Evolutionary conservation across 1,140 invertebrate genomes (phyloP).

Genomic region (Drosophila parvula): DNA sequence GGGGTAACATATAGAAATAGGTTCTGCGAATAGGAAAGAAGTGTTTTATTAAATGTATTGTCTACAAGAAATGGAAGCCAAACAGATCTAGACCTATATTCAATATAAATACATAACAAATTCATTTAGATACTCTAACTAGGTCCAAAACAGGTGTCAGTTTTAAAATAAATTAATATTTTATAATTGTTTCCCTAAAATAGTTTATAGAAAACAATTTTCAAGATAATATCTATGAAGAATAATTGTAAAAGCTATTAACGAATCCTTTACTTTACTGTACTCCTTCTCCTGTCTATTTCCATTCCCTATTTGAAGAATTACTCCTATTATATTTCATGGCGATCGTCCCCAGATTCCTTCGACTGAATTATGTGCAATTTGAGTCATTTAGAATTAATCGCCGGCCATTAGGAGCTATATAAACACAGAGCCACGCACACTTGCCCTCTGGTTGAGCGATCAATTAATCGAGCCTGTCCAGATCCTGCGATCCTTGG

Average conservation of each 20-base stretch:
- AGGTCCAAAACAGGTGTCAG: too few relatives aligned
- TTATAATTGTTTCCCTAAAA: too few relatives aligned
- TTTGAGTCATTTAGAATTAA: slow-evolving; percentile 49
- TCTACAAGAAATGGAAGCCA: too few relatives aligned
- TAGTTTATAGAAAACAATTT: neutral
- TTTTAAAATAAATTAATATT: too few relatives aligned
- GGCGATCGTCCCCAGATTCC: neutral
- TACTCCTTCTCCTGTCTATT: neutral
- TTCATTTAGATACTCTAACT: too few relatives aligned
- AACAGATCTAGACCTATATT: neutral
- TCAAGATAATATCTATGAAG: neutral
- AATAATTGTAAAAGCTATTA: neutral
- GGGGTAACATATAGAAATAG: neutral
- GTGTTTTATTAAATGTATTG: too few relatives aligned
- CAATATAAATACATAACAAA: too few relatives aligned
- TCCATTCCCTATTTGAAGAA: neutral
- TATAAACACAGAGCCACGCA: slow-evolving; percentile 45
- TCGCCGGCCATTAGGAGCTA: slow-evolving; percentile 50
- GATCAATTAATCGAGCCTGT: slow-evolving; percentile 61
- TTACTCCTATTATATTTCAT: slow-evolving; percentile 7
- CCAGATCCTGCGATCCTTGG: slow-evolving; percentile 46
- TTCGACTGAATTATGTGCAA: slow-evolving; percentile 14
- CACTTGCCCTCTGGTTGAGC: neutral
- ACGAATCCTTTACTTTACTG: too few relatives aligned
- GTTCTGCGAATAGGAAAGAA: too few relatives aligned